Percentiles rank a stretch among this genome's conserved stretches.
These are phyloP conservation scores for Pogonus chalceus DNA, from an alignment of 1,140 invertebrate species.

Conservation along the genomic window DNA sequence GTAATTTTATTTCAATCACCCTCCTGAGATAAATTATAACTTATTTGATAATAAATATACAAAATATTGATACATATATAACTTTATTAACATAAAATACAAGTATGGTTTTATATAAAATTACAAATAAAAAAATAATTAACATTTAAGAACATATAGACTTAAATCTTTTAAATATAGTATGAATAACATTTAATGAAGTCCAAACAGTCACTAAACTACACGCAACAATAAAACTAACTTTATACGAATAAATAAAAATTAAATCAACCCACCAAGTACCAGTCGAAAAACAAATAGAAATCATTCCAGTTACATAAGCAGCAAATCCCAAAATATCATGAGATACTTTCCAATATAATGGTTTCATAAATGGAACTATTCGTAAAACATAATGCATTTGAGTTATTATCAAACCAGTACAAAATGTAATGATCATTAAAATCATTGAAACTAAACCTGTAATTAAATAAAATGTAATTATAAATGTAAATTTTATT, in stretches of 20 bases:
- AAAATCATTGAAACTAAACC: neutral
- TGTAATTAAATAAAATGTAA: neutral
- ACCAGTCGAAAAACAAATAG: neutral
- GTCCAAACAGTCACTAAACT: neutral
- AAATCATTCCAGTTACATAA: neutral
- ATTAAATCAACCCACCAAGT: neutral
- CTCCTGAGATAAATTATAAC: no score
- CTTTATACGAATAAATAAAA: neutral
- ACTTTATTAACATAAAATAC: no score
- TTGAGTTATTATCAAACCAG: neutral
- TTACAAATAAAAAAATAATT: neutral
- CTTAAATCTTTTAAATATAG: neutral
- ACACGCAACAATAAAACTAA: neutral
- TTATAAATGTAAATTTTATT: neutral
- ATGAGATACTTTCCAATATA: neutral
- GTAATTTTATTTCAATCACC: no score
- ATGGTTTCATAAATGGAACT: neutral
- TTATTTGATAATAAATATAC: no score
- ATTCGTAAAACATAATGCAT: neutral
- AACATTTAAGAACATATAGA: neutral
- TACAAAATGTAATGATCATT: neutral
- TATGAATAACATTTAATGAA: neutral
- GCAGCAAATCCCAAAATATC: neutral
- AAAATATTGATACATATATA: no score
- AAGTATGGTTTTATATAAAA: neutral